Percentiles rank a stretch among this genome's conserved stretches.
These are phyloP conservation scores for Ctenodactylus gundi DNA, from an alignment of 2,113 vertebrate species.

Conservation along the genomic window DNA sequence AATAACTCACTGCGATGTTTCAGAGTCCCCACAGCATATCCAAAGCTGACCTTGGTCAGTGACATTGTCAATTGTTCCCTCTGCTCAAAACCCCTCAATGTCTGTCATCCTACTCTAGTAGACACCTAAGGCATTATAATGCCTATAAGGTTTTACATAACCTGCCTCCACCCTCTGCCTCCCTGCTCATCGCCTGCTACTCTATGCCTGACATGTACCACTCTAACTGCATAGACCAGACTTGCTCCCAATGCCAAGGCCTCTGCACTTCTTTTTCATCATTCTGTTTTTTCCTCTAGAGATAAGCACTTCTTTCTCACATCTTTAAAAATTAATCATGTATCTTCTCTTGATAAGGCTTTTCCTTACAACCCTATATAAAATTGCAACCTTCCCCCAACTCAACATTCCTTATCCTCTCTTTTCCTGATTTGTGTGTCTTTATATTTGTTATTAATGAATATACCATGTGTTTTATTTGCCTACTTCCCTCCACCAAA, in stretches of 20 bases:
- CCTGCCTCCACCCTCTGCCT: neutral
- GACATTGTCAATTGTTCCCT: neutral
- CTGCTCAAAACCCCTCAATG: neutral
- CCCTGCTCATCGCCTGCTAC: neutral
- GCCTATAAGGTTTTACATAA: neutral
- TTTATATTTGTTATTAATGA: neutral
- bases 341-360: neutral
- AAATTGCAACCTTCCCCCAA: neutral
- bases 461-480: neutral
- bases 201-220: neutral
- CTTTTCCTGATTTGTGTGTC: neutral
- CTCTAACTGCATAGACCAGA: neutral
- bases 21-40: neutral
- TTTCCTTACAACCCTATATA: neutral
- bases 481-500: neutral
- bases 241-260: neutral
- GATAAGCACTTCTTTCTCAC: neutral
- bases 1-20: neutral
- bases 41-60: conserved; percentile 9
- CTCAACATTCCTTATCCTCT: neutral
- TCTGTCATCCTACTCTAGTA: neutral
- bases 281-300: neutral
- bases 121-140: neutral
- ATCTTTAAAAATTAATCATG: neutral
- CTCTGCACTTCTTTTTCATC: neutral